phyloP scores from a whole-genome alignment of 2,797 vertebrate species.

The Cichlasoma orientale region DNA sequence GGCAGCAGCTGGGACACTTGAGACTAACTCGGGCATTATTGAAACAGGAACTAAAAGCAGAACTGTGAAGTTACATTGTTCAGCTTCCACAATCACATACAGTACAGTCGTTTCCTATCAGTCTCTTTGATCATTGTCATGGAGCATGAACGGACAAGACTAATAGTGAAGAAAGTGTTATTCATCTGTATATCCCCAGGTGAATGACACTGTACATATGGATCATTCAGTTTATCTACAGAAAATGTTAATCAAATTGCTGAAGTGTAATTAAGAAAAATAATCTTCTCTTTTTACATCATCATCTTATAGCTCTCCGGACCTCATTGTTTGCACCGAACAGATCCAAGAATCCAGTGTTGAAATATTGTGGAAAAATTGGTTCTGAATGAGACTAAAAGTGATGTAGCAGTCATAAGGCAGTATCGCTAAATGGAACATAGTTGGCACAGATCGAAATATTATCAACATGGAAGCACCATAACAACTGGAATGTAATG shows the following conservation, averaged over 20 bases:
- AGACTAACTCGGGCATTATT: conserved; percentile 7
- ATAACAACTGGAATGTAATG: conserved; percentile 19
- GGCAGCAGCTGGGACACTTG: conserved; percentile 20
- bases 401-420: neutral
- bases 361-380: conserved; percentile 16
- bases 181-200: neutral
- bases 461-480: conserved; percentile 4
- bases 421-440: conserved; percentile 30
- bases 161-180: neutral
- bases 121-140: neutral
- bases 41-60: neutral
- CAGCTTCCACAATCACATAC: conserved; percentile 8
- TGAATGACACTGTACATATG: neutral
- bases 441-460: conserved; percentile 29
- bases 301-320: conserved; percentile 4
- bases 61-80: conserved; percentile 7
- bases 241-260: neutral
- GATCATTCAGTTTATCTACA: neutral
- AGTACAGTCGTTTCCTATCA: neutral
- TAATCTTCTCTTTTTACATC: neutral
- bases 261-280: neutral
- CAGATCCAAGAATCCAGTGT: neutral
- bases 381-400: conserved; percentile 20
- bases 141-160: neutral
- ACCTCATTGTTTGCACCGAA: conserved; percentile 15